phyloP scores from a whole-genome alignment of 1,140 invertebrate genomes.

The Drosophila tropicalis region DNA sequence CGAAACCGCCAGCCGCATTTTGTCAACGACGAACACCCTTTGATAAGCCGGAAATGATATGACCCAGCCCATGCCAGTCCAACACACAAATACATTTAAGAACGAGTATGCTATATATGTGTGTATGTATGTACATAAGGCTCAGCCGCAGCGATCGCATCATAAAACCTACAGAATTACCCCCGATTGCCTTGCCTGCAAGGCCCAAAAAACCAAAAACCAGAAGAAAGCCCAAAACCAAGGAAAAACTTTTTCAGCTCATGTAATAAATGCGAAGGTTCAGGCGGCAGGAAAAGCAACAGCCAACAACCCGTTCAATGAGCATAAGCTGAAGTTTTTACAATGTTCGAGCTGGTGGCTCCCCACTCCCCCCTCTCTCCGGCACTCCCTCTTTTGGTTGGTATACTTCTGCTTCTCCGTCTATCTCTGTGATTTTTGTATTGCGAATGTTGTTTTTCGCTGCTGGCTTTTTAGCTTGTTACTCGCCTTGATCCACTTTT shows the following conservation, averaged over 20 bases:
- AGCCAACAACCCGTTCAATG: conserved; percentile 37
- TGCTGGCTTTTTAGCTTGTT: conserved; percentile 36
- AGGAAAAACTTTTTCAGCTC: conserved; percentile 61
- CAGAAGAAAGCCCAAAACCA: conserved; percentile 18
- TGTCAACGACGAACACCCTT: conserved; percentile 56
- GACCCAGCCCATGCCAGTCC: neutral
- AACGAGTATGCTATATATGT: no score
- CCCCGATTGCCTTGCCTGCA: conserved; percentile 46
- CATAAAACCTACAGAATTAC: conserved; percentile 69
- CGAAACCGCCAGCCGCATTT: conserved; percentile 56
- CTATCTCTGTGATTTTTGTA: conserved; percentile 27
- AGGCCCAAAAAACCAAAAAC: conserved; percentile 25
- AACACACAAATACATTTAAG: conserved; percentile 29
- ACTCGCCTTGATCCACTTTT: conserved; percentile 75
- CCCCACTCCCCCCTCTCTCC: conserved; percentile 29
- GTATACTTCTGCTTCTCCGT: conserved; percentile 22
- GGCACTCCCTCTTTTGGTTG: conserved; percentile 18
- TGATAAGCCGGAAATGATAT: conserved; percentile 75
- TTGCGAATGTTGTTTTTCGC: conserved; percentile 46
- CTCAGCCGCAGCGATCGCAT: conserved; percentile 60
- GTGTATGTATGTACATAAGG: conserved; percentile 17
- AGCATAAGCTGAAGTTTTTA: conserved; percentile 69
- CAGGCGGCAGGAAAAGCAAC: conserved; percentile 22
- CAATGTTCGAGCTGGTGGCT: neutral
- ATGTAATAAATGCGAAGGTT: conserved; percentile 70